Conservation (phyloP, 2,888 invertebrate species). For the Ormia ochracea region DNA sequence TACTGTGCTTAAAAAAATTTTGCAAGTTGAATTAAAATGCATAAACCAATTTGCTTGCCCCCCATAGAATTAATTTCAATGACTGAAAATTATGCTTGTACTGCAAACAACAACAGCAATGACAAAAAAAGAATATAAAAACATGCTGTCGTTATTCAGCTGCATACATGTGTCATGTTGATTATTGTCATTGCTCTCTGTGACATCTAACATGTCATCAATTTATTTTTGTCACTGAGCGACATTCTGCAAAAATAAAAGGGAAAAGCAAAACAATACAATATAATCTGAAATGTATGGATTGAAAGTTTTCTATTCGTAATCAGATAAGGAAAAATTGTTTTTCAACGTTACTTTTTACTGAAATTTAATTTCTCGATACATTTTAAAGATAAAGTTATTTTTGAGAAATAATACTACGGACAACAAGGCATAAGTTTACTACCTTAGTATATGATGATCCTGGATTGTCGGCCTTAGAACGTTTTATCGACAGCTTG, state of each 20-base stretch:
- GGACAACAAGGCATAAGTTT: too few relatives aligned
- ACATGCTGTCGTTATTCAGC: conserved; percentile 1
- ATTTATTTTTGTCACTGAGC: conserved; percentile 51
- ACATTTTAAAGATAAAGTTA: too few relatives aligned
- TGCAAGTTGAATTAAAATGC: background rate
- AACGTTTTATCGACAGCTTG: too few relatives aligned
- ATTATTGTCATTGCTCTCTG: conserved; percentile 4
- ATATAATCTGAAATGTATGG: background rate
- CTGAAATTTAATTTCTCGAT: too few relatives aligned
- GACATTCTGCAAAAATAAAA: too few relatives aligned
- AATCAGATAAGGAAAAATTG: too few relatives aligned
- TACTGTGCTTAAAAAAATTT: background rate
- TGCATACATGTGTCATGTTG: background rate
- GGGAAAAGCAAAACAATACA: background rate
- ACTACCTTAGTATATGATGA: too few relatives aligned
- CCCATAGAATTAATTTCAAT: background rate
- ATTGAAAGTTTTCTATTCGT: background rate
- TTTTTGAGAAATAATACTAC: too few relatives aligned
- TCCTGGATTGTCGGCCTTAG: too few relatives aligned
- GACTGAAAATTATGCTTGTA: background rate
- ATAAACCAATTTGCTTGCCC: background rate
- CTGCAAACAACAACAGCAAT: background rate
- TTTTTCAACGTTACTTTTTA: too few relatives aligned
- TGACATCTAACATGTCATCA: conserved; percentile 35
- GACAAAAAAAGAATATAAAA: background rate